Conservation (phyloP, 2,888 invertebrate genomes). For the Heliconius charithonia region DNA sequence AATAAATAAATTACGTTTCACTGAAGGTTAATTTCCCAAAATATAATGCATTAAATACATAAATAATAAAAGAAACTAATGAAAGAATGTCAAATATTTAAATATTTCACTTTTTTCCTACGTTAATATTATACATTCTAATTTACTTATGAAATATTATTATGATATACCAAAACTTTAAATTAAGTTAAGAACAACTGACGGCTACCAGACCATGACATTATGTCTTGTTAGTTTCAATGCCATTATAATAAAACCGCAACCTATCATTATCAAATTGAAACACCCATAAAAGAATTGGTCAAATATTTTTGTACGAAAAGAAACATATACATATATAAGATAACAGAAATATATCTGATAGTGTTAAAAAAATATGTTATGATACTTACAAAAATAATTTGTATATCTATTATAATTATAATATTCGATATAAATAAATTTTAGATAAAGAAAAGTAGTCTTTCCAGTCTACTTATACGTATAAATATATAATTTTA, state of each 20-base stretch:
- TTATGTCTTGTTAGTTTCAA: conserved; percentile 2
- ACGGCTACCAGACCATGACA: conserved; percentile 6
- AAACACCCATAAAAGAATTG: not conserved
- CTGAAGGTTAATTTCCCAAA: too few relatives aligned
- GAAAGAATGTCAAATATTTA: not conserved
- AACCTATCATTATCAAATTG: not conserved
- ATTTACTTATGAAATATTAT: not conserved
- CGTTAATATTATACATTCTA: not conserved
- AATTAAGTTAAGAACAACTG: conserved; percentile 7
- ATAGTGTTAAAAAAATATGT: not conserved
- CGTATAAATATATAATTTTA: too few relatives aligned
- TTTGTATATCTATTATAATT: not conserved
- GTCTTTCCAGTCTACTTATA: not conserved
- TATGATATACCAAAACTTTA: not conserved
- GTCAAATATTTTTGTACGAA: not conserved
- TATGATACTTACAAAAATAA: not conserved
- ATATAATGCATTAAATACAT: not conserved
- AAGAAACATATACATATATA: not conserved
- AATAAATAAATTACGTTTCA: not conserved
- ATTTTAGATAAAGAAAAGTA: not conserved
- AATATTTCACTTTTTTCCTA: not conserved
- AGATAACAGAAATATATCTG: not conserved
- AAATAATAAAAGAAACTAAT: not conserved
- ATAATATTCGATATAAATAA: not conserved
- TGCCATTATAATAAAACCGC: not conserved